Base-by-base conservation (phyloP, 1,140 invertebrate genomes). In the Heliconius nattereri region DNA sequence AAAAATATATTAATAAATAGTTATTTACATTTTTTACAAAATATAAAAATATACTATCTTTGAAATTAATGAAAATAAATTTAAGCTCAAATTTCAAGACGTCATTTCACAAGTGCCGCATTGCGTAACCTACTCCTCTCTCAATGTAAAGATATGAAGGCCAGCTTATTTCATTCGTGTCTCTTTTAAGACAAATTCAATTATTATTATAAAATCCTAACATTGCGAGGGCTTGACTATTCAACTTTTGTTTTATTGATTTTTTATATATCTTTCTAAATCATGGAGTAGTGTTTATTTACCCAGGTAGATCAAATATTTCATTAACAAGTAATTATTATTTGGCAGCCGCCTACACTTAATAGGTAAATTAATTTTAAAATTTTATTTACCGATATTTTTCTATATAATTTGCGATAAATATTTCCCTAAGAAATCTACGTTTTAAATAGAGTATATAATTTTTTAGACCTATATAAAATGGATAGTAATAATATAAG, bases 131-230 rank as follows among this genome's bases (percentile, higher is more conserved):
- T 70, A 75, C 76, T 82, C 75, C 75, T 84, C 81, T 82, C 78
- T 77, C 82, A 79, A 87, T 87, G 88, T 86, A 87, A 88, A 83
- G 85, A 73, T 81, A 73, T 54, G 83, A 86, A 90, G 87, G 85
- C 81, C 80, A 81, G 76, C 75, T 71, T 76, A 80, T 52, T 11
- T 57, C 32, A 52, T 73, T 78, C 77, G 32, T 37, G 16, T 73
- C 35, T 57, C 26, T 57, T 54, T 29, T 7, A 26, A 40, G 19
- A 70, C 32, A 75, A 76, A 40, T 40, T 76, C 29, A 66, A 70
- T 76, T 29, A n/a, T 60, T 75, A 26, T 32, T 71, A 35, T 60
- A n/a, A 8, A 57, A n/a, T 60, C 7, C n/a, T 60, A 60, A 60
- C 54, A 60, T 60, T 60, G 20, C 1, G 9, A 60, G 26, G n/a